Evolutionary conservation across 2,113 vertebrate species (phyloP).

Genomic region (Fulica atra): DNA sequence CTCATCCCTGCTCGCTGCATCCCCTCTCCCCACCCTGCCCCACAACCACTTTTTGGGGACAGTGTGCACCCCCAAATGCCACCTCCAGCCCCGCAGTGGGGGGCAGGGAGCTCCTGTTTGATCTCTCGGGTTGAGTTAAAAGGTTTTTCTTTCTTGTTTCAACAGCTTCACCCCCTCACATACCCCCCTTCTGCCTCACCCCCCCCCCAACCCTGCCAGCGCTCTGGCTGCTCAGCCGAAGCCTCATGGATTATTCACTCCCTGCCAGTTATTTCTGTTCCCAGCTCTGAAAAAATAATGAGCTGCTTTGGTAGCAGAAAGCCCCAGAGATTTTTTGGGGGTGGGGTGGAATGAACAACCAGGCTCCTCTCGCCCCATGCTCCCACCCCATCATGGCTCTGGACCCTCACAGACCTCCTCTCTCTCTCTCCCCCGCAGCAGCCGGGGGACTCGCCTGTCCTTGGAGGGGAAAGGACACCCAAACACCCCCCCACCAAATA

Average conservation of each 20-base stretch:
- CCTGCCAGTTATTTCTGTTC: conserved; percentile 39
- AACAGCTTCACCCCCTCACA: neutral
- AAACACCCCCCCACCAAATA: too few species aligned
- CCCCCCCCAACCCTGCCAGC: accelerated
- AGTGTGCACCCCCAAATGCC: neutral
- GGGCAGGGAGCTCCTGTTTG: neutral
- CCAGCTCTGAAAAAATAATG: conserved; percentile 49
- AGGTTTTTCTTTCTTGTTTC: neutral
- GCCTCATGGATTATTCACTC: conserved; percentile 67
- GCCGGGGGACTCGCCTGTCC: neutral
- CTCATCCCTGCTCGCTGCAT: neutral
- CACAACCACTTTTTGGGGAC: neutral
- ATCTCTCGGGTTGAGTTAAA: accelerated
- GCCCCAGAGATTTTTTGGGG: neutral
- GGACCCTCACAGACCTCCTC: neutral
- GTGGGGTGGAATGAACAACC: neutral
- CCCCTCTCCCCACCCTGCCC: too few species aligned
- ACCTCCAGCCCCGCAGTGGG: too few species aligned
- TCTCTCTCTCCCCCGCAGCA: neutral
- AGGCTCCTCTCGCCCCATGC: neutral
- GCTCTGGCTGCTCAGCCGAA: neutral
- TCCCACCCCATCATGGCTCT: neutral
- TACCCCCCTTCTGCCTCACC: too few species aligned
- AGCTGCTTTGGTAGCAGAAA: neutral
- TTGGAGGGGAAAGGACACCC: too few species aligned